A percentile compares a stretch with the other conserved stretches of the same genome.
Conservation (phyloP, 2,888 invertebrate genomes). For the Capitulum mitella region DNA sequence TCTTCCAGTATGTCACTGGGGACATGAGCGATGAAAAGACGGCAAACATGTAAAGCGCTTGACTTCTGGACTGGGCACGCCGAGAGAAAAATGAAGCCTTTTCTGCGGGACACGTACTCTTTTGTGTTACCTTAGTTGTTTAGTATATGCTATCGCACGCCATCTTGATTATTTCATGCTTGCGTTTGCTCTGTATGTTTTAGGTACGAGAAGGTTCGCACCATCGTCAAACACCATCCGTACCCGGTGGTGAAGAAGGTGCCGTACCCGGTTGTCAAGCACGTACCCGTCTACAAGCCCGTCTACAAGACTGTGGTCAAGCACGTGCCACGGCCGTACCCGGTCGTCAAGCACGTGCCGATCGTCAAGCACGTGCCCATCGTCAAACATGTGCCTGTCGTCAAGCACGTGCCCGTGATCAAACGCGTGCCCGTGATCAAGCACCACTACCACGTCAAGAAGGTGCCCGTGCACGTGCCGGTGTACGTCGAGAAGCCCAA, state of each 20-base stretch:
- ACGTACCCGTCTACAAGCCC: conserved; percentile 11
- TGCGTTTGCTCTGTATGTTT: too few species aligned
- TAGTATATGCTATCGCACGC: too few species aligned
- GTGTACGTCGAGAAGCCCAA: neutral
- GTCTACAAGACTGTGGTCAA: neutral
- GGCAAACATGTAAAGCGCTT: too few species aligned
- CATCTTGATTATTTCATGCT: too few species aligned
- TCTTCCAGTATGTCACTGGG: too few species aligned
- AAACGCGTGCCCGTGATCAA: conserved; percentile 11
- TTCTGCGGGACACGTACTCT: too few species aligned
- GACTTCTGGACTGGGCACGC: too few species aligned
- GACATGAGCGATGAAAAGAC: too few species aligned
- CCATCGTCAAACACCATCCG: neutral
- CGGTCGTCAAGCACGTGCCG: neutral
- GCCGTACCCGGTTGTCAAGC: conserved; percentile 1
- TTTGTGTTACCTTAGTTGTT: too few species aligned
- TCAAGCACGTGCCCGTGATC: neutral
- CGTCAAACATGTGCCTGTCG: neutral
- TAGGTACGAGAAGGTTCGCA: neutral
- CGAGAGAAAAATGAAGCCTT: too few species aligned
- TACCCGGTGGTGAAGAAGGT: neutral
- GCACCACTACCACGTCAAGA: neutral
- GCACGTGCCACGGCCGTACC: neutral
- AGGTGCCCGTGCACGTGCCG: conserved; percentile 23
- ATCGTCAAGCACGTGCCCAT: neutral